A percentile compares a stretch with the other conserved stretches of the same genome.
These are phyloP conservation scores for Pomatorhinus ruficollis DNA, from an alignment of 2,113 vertebrate genomes.

Conservation along the genomic window DNA sequence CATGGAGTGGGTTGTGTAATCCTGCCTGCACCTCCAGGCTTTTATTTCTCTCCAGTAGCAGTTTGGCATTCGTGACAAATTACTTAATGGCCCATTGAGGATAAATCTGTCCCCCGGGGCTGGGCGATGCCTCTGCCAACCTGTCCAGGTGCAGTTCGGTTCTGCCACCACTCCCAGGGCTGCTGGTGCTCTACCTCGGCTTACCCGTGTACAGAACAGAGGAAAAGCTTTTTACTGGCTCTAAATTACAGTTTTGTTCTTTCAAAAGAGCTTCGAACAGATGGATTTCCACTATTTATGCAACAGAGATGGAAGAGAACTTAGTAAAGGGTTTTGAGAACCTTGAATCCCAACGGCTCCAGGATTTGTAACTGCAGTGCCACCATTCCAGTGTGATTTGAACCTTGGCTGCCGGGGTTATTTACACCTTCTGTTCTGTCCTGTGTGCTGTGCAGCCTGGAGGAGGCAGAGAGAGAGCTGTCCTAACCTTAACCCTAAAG, in stretches of 20 bases:
- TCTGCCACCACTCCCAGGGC: neutral
- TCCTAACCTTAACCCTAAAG: neutral
- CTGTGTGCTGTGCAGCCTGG: neutral
- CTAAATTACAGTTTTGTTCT: neutral
- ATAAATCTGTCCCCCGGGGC: neutral
- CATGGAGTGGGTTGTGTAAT: neutral
- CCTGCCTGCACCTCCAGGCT: neutral
- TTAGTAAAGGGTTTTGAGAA: neutral
- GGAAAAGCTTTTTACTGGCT: neutral
- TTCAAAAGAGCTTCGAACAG: neutral
- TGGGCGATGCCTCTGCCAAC: neutral
- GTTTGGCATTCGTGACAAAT: neutral
- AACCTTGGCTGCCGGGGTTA: neutral
- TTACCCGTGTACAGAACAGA: neutral
- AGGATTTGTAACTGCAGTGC: neutral
- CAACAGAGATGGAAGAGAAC: neutral
- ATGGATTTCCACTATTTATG: neutral
- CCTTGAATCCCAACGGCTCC: neutral
- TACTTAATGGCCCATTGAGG: neutral
- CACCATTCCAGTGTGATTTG: neutral
- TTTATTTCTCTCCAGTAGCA: neutral
- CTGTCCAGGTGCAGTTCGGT: neutral
- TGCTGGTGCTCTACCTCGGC: neutral
- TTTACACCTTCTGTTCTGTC: neutral
- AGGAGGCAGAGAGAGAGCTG: neutral